These are phyloP conservation scores for Agrotis puta DNA, from an alignment of 2,888 invertebrate genomes.

Conservation along the genomic window DNA sequence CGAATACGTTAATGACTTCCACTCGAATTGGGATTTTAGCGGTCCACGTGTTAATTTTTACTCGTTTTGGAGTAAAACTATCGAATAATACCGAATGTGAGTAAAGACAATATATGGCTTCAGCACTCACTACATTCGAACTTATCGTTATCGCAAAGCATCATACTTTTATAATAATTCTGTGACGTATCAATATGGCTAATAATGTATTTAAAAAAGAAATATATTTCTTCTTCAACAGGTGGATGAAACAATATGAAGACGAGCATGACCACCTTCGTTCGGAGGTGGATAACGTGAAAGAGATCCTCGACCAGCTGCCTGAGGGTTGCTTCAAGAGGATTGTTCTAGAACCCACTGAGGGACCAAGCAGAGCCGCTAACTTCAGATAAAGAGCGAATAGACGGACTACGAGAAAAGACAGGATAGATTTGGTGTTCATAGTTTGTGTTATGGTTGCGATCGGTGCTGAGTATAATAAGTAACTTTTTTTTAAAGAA, in stretches of 20 bases:
- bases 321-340: conserved; percentile 96
- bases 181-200: too few species aligned
- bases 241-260: conserved; percentile 95
- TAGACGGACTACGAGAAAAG: not conserved
- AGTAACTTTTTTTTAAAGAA: not conserved
- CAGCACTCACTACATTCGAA: too few species aligned
- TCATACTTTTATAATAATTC: too few species aligned
- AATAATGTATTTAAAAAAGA: too few species aligned
- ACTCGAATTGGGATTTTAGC: too few species aligned
- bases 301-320: conserved; percentile 94
- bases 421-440: not conserved
- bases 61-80: too few species aligned
- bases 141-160: too few species aligned
- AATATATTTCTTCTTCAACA: conserved; percentile 67
- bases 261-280: conserved; percentile 93
- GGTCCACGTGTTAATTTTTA: too few species aligned
- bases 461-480: not conserved
- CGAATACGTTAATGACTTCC: too few species aligned
- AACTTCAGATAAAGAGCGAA: conserved; percentile 73
- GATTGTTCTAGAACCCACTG: conserved; percentile 93
- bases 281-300: conserved; percentile 95
- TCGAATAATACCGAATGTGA: too few species aligned
- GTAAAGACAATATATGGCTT: too few species aligned
- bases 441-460: not conserved
- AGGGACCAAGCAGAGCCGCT: conserved; percentile 80